Evolutionary conservation across 2,888 invertebrate genomes (phyloP).

Genomic region (Eurois occulta): DNA sequence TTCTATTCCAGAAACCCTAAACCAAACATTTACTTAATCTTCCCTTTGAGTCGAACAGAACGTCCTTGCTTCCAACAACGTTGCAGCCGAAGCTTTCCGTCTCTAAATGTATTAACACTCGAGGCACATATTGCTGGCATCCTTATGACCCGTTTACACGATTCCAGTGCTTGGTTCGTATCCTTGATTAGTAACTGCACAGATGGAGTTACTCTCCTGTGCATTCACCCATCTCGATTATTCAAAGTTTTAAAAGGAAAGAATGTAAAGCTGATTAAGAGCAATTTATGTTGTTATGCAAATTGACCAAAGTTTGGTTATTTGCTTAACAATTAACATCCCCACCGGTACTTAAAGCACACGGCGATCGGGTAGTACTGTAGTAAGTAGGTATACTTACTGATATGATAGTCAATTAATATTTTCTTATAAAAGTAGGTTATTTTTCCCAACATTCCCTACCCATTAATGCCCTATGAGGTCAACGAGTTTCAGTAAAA

Average conservation of each 20-base stretch:
- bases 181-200: neutral
- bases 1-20: neutral
- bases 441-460: neutral
- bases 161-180: neutral
- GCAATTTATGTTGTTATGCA: neutral
- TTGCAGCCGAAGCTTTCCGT: conserved; percentile 6
- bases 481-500: neutral
- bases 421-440: neutral
- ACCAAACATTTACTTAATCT: conserved; percentile 12
- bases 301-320: neutral
- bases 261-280: neutral
- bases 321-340: neutral
- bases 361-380: neutral
- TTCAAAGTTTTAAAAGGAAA: neutral
- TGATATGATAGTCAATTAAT: neutral
- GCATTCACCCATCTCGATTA: neutral
- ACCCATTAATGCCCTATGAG: neutral
- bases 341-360: neutral
- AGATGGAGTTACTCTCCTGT: neutral
- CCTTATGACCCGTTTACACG: conserved; percentile 32
- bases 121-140: conserved; percentile 37
- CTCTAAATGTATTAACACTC: conserved; percentile 46
- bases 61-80: conserved; percentile 32
- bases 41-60: conserved; percentile 31
- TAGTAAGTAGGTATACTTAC: neutral